Percentiles rank a stretch among this genome's conserved stretches.
Evolutionary conservation across 2,888 invertebrate genomes (phyloP).

Genomic region (Antitype chi): DNA sequence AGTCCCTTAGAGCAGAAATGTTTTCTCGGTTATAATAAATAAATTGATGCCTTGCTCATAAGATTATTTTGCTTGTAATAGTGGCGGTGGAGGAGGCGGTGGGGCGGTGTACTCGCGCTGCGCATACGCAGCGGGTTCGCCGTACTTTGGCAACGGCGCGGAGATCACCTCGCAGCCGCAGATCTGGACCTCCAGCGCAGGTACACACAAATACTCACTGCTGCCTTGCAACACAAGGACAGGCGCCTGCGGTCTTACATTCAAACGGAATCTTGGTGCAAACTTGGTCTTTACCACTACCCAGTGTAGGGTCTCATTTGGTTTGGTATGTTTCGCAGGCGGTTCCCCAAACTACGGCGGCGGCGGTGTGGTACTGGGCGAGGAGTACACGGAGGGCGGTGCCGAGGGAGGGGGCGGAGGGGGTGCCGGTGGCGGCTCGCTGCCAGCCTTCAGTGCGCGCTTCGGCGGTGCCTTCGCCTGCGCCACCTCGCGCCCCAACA

Average conservation of each 20-base stretch:
- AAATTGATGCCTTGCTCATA: not conserved
- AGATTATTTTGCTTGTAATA: conserved; percentile 12
- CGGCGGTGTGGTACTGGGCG: conserved; percentile 70
- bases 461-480: conserved; percentile 86
- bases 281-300: not conserved
- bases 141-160: conserved; percentile 80
- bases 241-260: not conserved
- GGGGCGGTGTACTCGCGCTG: conserved; percentile 80
- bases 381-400: conserved; percentile 76
- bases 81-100: conserved; percentile 67
- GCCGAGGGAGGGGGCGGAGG: conserved; percentile 72
- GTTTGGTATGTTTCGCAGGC: conserved; percentile 66
- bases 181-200: conserved; percentile 81
- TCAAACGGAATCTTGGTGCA: not conserved
- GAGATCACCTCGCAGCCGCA: conserved; percentile 77
- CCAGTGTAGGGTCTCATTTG: conserved; percentile 1
- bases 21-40: no score
- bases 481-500: conserved; percentile 77
- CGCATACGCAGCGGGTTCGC: conserved; percentile 78
- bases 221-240: not conserved
- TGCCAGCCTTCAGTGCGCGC: conserved; percentile 90
- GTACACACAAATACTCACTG: conserved; percentile 63
- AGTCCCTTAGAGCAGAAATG: no score
- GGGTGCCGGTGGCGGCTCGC: conserved; percentile 80
- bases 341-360: conserved; percentile 82